Evolutionary conservation across 2,888 invertebrate species (phyloP).

Genomic region (Zhengitettix transpicula): DNA sequence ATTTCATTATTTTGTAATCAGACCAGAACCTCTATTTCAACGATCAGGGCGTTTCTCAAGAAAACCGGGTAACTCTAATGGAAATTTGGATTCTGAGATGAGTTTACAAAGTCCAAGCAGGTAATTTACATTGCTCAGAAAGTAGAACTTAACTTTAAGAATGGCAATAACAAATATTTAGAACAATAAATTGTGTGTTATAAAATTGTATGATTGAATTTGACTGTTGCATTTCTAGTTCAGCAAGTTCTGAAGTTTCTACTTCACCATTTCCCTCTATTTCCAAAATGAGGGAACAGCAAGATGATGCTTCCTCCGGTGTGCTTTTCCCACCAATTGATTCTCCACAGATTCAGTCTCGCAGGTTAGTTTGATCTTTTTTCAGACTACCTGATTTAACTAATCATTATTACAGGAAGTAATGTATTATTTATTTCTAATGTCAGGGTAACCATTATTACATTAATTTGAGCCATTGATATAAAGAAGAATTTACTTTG

Average conservation of each 20-base stretch:
- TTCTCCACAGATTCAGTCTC: background rate
- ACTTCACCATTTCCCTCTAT: conserved; percentile 22
- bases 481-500: no score
- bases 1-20: background rate
- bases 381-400: no score
- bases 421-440: no score
- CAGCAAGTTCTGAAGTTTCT: conserved; percentile 22
- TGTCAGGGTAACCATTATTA: no score
- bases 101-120: conserved; percentile 9
- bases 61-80: background rate
- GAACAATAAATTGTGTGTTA: background rate
- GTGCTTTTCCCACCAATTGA: conserved; percentile 22
- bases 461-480: no score
- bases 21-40: conserved; percentile 11
- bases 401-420: no score
- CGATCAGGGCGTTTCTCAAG: conserved; percentile 4
- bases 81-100: conserved; percentile 8
- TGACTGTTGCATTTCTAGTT: conserved; percentile 15
- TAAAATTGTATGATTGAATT: no score
- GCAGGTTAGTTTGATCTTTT: background rate
- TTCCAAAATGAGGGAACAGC: background rate
- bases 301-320: conserved; percentile 17
- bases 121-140: background rate
- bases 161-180: background rate
- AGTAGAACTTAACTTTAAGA: background rate